Conservation (phyloP, 2,797 vertebrate species). For the Tiaroga cobitis region DNA sequence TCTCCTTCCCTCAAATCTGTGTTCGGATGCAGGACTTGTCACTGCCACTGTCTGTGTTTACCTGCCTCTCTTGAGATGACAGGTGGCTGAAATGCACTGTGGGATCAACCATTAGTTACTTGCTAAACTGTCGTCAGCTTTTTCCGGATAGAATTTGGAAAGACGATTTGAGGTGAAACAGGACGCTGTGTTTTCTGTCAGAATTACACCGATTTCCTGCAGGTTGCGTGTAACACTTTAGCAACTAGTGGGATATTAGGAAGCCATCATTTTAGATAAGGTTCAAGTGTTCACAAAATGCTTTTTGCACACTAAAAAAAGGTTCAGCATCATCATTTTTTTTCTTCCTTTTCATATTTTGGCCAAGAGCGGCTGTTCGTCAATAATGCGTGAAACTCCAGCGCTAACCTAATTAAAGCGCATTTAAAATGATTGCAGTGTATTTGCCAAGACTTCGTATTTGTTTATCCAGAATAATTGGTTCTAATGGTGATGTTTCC, state of each 20-base stretch:
- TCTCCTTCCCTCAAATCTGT: slow-evolving; percentile 45
- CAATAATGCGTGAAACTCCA: slow-evolving; percentile 49
- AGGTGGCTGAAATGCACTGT: slow-evolving; percentile 41
- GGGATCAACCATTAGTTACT: slow-evolving; percentile 25
- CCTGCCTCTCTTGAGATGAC: slow-evolving; percentile 40
- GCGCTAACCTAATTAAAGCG: slow-evolving; percentile 54
- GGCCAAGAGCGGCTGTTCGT: slow-evolving; percentile 46
- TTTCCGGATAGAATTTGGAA: slow-evolving; percentile 30
- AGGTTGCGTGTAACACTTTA: slow-evolving; percentile 34
- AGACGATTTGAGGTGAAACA: slow-evolving; percentile 29
- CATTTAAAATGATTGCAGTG: slow-evolving; percentile 59
- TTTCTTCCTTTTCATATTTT: slow-evolving; percentile 11
- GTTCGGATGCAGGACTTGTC: slow-evolving; percentile 50
- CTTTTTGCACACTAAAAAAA: slow-evolving; percentile 16
- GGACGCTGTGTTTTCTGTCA: neutral
- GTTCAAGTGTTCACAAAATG: neutral
- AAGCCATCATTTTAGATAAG: slow-evolving; percentile 1
- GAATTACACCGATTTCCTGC: slow-evolving; percentile 24
- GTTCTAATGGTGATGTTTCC: slow-evolving; percentile 59
- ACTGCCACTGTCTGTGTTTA: slow-evolving; percentile 47
- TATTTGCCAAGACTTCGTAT: slow-evolving; percentile 51
- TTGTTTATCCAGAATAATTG: slow-evolving; percentile 63
- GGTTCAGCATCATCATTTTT: neutral
- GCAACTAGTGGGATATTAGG: slow-evolving; percentile 9
- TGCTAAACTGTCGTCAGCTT: slow-evolving; percentile 35